Conservation (phyloP, 2,888 invertebrate genomes). For the Germaria angustata region DNA sequence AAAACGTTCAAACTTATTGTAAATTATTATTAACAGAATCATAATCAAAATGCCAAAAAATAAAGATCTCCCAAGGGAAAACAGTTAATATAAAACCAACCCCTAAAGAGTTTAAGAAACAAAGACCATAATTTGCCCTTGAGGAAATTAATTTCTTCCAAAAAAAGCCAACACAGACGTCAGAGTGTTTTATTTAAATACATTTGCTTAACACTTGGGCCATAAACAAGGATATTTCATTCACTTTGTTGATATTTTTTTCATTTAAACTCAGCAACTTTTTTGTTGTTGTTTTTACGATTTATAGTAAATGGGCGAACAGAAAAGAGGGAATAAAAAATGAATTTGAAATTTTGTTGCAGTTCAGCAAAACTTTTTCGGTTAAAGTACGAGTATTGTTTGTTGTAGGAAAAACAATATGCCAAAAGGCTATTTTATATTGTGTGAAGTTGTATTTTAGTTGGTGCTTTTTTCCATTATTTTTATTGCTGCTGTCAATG, state of each 20-base stretch:
- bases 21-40: neutral
- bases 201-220: neutral
- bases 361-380: neutral
- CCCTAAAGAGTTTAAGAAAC: neutral
- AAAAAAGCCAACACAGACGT: neutral
- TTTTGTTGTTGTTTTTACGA: conserved; percentile 37
- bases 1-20: neutral
- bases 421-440: conserved; percentile 38
- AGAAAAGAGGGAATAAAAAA: neutral
- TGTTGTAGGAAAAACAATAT: conserved; percentile 12
- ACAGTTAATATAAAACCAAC: neutral
- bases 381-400: neutral
- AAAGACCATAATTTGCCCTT: conserved; percentile 21
- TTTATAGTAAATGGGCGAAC: conserved; percentile 36
- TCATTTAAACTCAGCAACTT: conserved; percentile 7
- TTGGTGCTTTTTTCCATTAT: conserved; percentile 19
- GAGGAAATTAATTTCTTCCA: neutral
- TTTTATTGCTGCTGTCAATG: conserved; percentile 45
- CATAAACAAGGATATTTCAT: neutral
- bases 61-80: neutral
- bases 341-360: conserved; percentile 28
- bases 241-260: neutral
- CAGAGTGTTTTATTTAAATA: neutral
- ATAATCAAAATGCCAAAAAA: neutral
- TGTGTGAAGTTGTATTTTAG: conserved; percentile 9